phyloP scores from a whole-genome alignment of 2,113 vertebrate species.

The Pelecanoides urinatrix region DNA sequence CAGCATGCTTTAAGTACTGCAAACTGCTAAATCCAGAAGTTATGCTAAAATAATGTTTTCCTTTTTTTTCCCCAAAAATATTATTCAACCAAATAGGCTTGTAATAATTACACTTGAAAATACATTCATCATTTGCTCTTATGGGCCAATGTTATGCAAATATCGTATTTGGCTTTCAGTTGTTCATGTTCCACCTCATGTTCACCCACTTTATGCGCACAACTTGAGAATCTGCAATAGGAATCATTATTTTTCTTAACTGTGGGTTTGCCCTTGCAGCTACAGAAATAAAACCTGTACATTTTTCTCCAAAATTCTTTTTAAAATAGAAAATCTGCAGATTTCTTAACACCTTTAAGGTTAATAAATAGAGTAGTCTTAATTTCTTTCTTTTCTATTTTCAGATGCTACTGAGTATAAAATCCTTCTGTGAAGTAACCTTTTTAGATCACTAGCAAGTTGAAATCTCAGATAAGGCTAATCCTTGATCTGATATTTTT shows the following conservation, averaged over 20 bases:
- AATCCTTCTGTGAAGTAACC: not conserved
- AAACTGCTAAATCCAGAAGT: not conserved
- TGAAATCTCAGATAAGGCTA: conserved; percentile 11
- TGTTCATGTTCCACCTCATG: not conserved
- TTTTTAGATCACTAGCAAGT: not conserved
- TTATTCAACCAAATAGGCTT: not conserved
- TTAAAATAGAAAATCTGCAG: not conserved
- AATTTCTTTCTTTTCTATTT: not conserved
- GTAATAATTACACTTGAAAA: not conserved
- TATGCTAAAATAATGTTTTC: not conserved
- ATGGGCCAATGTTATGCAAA: not conserved
- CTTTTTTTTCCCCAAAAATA: not conserved
- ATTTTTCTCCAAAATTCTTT: not conserved
- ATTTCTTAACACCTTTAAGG: not conserved
- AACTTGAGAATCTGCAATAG: not conserved
- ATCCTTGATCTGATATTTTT: conserved; percentile 8
- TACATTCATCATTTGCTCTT: not conserved
- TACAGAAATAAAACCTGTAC: not conserved
- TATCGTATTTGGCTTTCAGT: not conserved
- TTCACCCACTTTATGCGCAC: not conserved
- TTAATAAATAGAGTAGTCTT: not conserved
- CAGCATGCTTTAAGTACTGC: not conserved
- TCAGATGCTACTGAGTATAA: not conserved
- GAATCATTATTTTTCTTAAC: not conserved
- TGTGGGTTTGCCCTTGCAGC: not conserved